These are phyloP conservation scores for Piprites chloris DNA, from an alignment of 2,113 vertebrate genomes.

Conservation along the genomic window DNA sequence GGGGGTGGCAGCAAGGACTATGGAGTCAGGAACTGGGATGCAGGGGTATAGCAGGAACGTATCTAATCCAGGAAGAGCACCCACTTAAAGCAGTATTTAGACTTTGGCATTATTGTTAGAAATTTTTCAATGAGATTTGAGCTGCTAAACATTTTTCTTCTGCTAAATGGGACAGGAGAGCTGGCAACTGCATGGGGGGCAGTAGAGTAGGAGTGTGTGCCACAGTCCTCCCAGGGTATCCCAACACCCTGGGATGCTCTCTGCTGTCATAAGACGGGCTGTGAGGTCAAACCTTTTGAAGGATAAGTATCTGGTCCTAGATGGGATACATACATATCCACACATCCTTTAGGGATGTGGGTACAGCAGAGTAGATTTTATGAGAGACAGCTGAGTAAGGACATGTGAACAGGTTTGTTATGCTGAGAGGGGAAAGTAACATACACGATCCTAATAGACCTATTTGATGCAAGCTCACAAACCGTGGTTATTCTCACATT, in stretches of 20 bases:
- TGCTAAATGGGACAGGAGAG: background rate
- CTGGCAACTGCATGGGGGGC: accelerated
- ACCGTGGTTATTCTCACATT: background rate
- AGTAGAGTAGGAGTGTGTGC: accelerated
- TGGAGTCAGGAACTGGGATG: background rate
- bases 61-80: background rate
- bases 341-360: background rate
- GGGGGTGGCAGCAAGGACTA: background rate
- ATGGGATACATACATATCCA: background rate
- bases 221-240: too few relatives aligned
- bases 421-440: background rate
- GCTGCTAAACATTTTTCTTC: background rate
- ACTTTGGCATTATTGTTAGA: background rate
- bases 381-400: background rate
- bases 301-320: background rate
- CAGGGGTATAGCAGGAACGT: background rate
- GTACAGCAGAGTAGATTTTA: background rate
- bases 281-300: accelerated
- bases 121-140: background rate
- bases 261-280: background rate
- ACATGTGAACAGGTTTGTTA: background rate
- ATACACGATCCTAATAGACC: background rate
- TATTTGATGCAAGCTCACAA: background rate
- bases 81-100: background rate
- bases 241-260: accelerated